phyloP scores from a whole-genome alignment of 2,113 vertebrate species.

The Thalassoma bifasciatum region DNA sequence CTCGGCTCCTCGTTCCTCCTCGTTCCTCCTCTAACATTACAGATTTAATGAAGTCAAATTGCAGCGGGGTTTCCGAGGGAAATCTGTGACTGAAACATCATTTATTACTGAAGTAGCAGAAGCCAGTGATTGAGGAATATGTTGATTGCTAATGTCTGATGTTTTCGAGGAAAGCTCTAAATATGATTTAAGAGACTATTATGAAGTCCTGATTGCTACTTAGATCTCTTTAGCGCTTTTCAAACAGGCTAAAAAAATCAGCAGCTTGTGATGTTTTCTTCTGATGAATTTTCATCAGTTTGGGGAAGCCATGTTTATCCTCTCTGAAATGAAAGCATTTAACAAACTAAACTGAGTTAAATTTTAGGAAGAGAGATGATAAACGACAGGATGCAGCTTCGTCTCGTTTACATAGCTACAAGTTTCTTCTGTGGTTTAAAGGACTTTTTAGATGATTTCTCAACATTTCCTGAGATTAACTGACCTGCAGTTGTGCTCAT shows the following conservation, averaged over 20 bases:
- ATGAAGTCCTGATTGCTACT: not conserved
- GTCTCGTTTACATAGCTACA: no score
- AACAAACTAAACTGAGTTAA: no score
- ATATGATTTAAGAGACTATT: conserved; percentile 34
- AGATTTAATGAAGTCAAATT: conserved; percentile 74
- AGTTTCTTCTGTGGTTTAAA: no score
- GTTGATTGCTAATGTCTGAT: conserved; percentile 46
- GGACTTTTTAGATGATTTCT: no score
- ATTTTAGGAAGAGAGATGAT: no score
- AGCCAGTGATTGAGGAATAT: conserved; percentile 43
- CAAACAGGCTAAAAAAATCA: not conserved
- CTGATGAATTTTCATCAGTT: no score
- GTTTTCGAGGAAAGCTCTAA: conserved; percentile 23
- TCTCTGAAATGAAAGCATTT: no score
- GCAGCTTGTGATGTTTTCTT: not conserved
- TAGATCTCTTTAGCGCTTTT: not conserved
- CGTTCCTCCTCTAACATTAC: conserved; percentile 55
- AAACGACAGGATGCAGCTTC: no score
- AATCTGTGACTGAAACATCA: conserved; percentile 47
- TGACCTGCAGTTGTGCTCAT: no score
- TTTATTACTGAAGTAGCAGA: conserved; percentile 57
- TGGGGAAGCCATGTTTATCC: no score
- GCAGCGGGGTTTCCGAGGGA: conserved; percentile 51
- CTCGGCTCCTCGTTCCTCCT: conserved; percentile 28
- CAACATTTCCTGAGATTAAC: no score